Percentiles rank a stretch among this genome's conserved stretches.
Conservation (phyloP, 35 echinoderm and acorn worm species). For the Lytechinus variegatus region DNA sequence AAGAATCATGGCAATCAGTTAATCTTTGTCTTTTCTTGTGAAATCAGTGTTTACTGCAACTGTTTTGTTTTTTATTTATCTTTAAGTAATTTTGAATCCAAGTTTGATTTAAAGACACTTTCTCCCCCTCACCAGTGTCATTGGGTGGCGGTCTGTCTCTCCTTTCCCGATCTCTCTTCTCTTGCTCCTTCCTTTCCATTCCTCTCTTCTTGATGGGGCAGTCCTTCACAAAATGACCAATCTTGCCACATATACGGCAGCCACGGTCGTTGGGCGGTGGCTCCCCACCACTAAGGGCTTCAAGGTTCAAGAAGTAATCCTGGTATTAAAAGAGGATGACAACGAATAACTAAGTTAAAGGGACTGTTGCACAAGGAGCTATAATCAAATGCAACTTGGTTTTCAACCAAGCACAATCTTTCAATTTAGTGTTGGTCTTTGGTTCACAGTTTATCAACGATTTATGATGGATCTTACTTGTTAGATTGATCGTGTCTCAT, state of each 20-base stretch:
- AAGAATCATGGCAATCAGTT: too few species aligned
- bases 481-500: too few species aligned
- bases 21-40: too few species aligned
- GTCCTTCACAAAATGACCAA: constrained; percentile 94
- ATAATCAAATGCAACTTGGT: neutral
- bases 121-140: neutral
- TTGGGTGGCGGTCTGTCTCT: neutral
- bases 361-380: too few species aligned
- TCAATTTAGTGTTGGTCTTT: neutral
- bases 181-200: constrained; percentile 38
- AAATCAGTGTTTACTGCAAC: too few species aligned
- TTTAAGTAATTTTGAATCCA: too few species aligned
- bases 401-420: neutral
- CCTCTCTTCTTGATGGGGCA: constrained; percentile 70
- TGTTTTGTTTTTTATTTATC: too few species aligned
- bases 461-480: too few species aligned
- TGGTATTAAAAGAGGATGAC: neutral
- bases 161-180: constrained; percentile 48
- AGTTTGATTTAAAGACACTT: too few species aligned
- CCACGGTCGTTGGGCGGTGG: constrained; percentile 84
- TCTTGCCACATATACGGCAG: constrained; percentile 88
- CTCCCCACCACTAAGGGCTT: constrained; percentile 65
- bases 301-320: constrained; percentile 76
- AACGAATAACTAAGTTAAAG: neutral
- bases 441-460: too few species aligned